Percentiles rank a stretch among this genome's conserved stretches.
Conservation (phyloP, 2,888 invertebrate species). For the Metellina segmentata region DNA sequence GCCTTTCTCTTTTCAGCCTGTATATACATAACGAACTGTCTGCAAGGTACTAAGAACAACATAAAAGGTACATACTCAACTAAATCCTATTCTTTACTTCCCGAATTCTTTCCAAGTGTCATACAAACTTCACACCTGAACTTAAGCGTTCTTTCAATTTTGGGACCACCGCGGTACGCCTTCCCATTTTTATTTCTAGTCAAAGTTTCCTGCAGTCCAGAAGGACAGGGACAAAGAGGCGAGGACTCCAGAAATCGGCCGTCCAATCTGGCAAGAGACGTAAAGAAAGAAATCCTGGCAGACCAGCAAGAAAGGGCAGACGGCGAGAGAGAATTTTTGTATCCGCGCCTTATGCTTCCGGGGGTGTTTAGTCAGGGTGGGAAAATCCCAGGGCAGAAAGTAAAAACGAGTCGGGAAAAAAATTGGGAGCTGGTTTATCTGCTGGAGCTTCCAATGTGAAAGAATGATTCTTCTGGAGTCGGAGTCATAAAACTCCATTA, state of each 20-base stretch:
- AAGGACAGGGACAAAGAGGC: conserved; percentile 6
- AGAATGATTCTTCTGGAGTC: conserved; percentile 62
- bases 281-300: background rate
- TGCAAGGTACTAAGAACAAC: no score
- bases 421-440: conserved; percentile 42
- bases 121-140: no score
- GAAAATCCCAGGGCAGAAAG: conserved; percentile 38
- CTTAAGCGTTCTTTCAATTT: no score
- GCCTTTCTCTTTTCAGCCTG: no score
- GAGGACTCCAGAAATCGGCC: background rate
- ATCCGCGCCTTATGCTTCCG: conserved; percentile 34
- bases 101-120: no score
- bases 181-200: no score
- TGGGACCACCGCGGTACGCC: no score
- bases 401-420: conserved; percentile 27
- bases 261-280: background rate
- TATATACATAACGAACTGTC: no score
- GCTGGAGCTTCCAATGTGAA: conserved; percentile 47
- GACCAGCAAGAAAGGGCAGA: background rate
- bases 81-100: no score
- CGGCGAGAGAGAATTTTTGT: conserved; percentile 42
- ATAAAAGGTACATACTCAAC: no score
- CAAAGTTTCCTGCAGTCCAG: background rate
- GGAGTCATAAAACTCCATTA: conserved; percentile 75
- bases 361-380: conserved; percentile 50